Conservation (phyloP, 2,888 invertebrate genomes). For the Drosophila tripunctata region DNA sequence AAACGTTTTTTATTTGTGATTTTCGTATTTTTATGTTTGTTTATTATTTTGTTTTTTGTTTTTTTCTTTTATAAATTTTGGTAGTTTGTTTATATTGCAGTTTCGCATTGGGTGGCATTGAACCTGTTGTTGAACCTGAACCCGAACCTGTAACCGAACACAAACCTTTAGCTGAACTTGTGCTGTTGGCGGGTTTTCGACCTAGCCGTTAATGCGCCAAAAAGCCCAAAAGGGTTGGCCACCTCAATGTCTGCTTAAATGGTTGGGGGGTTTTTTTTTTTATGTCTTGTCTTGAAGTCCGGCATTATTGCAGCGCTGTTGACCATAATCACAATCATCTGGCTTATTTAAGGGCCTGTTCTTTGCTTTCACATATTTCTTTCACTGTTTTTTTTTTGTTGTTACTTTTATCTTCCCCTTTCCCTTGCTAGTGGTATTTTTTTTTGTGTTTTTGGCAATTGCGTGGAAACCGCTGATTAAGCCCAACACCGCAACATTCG, state of each 20-base stretch:
- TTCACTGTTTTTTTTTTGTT: conserved; percentile 23
- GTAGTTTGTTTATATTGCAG: conserved; percentile 69
- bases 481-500: conserved; percentile 70
- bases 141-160: conserved; percentile 11
- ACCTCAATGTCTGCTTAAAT: conserved; percentile 20
- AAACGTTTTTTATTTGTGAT: conserved; percentile 56
- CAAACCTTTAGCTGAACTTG: not conserved
- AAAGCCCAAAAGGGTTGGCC: conserved; percentile 54
- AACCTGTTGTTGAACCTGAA: conserved; percentile 37
- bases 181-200: conserved; percentile 9
- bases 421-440: not conserved
- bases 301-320: conserved; percentile 16
- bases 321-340: conserved; percentile 39
- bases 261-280: conserved; percentile 10
- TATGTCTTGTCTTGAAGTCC: conserved; percentile 10
- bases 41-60: conserved; percentile 13
- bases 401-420: conserved; percentile 12
- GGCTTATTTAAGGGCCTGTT: conserved; percentile 69
- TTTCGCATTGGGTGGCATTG: conserved; percentile 71
- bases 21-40: no score
- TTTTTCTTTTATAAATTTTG: conserved; percentile 53
- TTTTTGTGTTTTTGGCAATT: conserved; percentile 63
- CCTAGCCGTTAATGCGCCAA: conserved; percentile 73
- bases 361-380: conserved; percentile 72
- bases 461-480: conserved; percentile 73